Evolutionary conservation across 2,797 vertebrate species (phyloP).

Genomic region (Parambassis ranga): DNA sequence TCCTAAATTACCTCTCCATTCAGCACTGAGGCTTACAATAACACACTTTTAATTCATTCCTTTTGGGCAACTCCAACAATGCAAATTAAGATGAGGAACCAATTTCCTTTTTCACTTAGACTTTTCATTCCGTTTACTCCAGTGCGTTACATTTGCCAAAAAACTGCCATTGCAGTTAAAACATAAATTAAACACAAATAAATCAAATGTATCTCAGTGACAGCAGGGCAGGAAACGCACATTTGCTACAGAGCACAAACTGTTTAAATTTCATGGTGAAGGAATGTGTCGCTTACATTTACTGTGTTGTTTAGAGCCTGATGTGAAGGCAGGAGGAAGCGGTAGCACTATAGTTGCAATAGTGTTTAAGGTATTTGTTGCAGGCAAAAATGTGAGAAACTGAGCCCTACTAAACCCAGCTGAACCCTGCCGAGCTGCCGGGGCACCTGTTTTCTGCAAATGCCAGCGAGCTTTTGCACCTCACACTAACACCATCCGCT

Average conservation of each 20-base stretch:
- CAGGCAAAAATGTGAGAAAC: constrained; percentile 58
- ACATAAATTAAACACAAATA: constrained; percentile 64
- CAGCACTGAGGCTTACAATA: constrained; percentile 55
- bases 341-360: constrained; percentile 2
- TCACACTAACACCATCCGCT: constrained; percentile 39
- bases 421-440: constrained; percentile 57
- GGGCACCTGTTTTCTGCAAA: constrained; percentile 80
- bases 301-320: constrained; percentile 23
- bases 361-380: constrained; percentile 32
- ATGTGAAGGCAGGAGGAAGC: constrained; percentile 38
- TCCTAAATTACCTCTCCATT: constrained; percentile 50
- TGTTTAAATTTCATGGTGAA: constrained; percentile 39
- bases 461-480: constrained; percentile 57
- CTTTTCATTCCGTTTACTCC: constrained; percentile 56
- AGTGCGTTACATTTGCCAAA: constrained; percentile 49
- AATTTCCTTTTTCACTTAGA: constrained; percentile 70
- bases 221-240: constrained; percentile 19
- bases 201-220: constrained; percentile 42
- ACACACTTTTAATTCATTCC: constrained; percentile 66
- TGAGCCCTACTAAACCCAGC: constrained; percentile 46
- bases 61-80: constrained; percentile 61
- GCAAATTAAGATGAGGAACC: constrained; percentile 63
- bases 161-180: constrained; percentile 42
- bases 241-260: constrained; percentile 24
- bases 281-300: constrained; percentile 48